These are phyloP conservation scores for Presbytis comata DNA, from an alignment of 2,797 vertebrate genomes.

Conservation along the genomic window DNA sequence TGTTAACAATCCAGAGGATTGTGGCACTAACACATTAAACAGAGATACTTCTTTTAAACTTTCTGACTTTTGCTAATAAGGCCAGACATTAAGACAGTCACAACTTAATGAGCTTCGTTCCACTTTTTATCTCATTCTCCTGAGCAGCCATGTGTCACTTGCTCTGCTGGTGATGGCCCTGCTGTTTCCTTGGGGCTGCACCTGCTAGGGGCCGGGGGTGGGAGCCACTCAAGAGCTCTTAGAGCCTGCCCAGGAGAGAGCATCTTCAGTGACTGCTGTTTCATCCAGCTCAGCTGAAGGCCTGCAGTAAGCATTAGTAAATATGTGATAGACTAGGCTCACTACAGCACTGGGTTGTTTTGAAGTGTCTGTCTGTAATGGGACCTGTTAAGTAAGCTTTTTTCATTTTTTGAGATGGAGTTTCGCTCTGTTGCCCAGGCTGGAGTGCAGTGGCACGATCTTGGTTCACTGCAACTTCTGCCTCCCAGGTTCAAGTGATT, in stretches of 20 bases:
- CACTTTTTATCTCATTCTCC: neutral
- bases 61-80: neutral
- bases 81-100: neutral
- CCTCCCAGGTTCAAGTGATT: neutral
- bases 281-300: neutral
- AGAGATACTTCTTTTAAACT: neutral
- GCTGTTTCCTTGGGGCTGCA: neutral
- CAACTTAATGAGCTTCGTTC: neutral
- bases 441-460: neutral
- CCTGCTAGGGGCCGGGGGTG: accelerated
- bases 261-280: neutral
- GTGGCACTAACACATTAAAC: neutral
- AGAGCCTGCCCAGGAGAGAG: neutral
- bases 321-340: neutral
- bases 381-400: neutral
- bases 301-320: neutral
- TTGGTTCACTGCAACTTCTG: neutral
- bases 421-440: neutral
- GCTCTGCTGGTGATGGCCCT: neutral
- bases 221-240: neutral
- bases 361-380: neutral
- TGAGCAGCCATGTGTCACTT: no score
- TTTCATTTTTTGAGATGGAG: neutral
- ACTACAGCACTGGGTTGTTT: no score
- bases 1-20: neutral